Percentiles rank a stretch among this genome's conserved stretches.
Evolutionary conservation across 2,113 vertebrate species (phyloP).

Genomic region (Pteruthius melanotis): DNA sequence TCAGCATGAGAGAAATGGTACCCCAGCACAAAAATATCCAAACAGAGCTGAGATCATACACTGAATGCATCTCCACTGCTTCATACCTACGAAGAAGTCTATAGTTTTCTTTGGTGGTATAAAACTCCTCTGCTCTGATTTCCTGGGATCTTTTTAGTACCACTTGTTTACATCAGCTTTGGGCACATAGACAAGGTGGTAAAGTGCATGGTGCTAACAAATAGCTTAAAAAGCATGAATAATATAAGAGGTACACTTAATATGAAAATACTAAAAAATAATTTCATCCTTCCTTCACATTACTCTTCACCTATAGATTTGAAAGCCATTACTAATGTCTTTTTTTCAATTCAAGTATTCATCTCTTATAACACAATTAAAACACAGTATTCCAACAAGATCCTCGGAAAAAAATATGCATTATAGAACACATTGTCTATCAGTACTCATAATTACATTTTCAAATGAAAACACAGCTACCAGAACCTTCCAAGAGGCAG

Average conservation of each 20-base stretch:
- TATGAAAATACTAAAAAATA: neutral
- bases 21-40: neutral
- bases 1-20: neutral
- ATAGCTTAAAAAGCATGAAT: neutral
- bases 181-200: neutral
- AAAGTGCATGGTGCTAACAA: neutral
- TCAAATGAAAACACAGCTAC: neutral
- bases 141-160: neutral
- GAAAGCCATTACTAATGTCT: neutral
- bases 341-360: neutral
- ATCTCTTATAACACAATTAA: neutral
- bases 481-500: neutral
- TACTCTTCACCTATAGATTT: neutral
- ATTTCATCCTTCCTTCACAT: neutral
- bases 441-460: neutral
- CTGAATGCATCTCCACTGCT: neutral
- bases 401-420: neutral
- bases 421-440: neutral
- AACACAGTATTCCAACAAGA: neutral
- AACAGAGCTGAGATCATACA: neutral
- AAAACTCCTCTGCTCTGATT: neutral
- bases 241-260: neutral
- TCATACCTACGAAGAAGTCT: neutral
- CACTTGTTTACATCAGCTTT: neutral
- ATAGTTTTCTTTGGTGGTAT: neutral